Evolutionary conservation across 1,140 invertebrate species (phyloP).

Genomic region (Rhynchophorus ferrugineus): DNA sequence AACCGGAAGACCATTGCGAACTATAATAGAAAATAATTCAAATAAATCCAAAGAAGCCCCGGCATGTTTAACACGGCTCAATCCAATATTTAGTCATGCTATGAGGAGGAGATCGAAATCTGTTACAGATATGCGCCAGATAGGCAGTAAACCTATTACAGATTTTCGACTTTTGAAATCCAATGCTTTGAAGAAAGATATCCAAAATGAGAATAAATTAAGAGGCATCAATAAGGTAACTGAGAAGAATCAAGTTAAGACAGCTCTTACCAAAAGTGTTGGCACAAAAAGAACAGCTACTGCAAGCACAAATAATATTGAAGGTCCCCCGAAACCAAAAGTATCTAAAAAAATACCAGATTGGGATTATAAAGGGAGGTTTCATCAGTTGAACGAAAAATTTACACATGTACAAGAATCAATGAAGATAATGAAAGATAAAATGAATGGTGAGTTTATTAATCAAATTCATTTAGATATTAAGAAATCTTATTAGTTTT

Average conservation of each 20-base stretch:
- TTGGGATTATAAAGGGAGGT: slow-evolving; percentile 25
- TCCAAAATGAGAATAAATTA: neutral
- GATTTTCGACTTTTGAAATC: neutral
- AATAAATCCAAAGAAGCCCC: slow-evolving; percentile 6
- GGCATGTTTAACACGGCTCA: neutral
- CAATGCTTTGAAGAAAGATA: neutral
- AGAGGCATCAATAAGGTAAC: neutral
- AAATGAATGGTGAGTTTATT: slow-evolving; percentile 16
- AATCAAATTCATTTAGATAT: slow-evolving; percentile 1
- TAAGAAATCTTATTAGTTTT: neutral
- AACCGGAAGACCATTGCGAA: neutral
- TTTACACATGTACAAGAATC: slow-evolving; percentile 6
- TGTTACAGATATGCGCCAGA: slow-evolving; percentile 9
- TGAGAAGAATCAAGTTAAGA: neutral
- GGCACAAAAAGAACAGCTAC: slow-evolving; percentile 1
- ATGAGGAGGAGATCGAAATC: slow-evolving; percentile 11
- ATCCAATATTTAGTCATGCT: neutral
- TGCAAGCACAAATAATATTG: slow-evolving; percentile 1
- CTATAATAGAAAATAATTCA: slow-evolving; percentile 5
- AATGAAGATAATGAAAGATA: slow-evolving; percentile 7
- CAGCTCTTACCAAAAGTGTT: neutral
- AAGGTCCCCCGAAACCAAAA: slow-evolving; percentile 15
- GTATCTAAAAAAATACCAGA: slow-evolving; percentile 20
- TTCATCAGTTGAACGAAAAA: slow-evolving; percentile 18
- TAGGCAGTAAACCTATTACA: neutral